Conservation (phyloP, 2,113 vertebrate species). For the Notarius lentiginosus region DNA sequence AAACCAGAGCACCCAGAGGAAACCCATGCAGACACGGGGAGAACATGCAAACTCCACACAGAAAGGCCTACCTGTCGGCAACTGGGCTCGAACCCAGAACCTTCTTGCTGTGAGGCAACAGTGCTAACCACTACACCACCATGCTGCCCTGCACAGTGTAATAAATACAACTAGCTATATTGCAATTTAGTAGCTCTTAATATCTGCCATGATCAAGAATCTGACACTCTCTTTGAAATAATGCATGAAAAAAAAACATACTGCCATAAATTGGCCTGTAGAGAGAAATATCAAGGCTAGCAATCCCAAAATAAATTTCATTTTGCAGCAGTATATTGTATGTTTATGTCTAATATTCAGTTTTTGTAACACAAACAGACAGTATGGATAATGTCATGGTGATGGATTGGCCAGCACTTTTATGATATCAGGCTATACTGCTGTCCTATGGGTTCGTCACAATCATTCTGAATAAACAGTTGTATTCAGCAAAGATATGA, state of each 20-base stretch:
- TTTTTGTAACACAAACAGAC: not conserved
- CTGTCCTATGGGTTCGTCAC: not conserved
- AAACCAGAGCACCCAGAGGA: no score
- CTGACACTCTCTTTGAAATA: not conserved
- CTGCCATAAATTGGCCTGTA: not conserved
- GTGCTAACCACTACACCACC: no score
- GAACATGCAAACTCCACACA: no score
- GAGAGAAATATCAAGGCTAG: not conserved
- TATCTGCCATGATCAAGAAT: not conserved
- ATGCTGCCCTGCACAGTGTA: not conserved
- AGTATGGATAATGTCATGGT: not conserved
- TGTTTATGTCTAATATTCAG: not conserved
- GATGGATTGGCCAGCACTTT: slow-evolving; percentile 16
- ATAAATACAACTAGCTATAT: not conserved
- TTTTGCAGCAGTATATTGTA: not conserved
- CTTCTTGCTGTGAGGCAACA: no score
- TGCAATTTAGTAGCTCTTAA: not conserved
- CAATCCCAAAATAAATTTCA: not conserved
- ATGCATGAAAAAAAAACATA: not conserved
- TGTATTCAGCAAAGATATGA: slow-evolving; percentile 7
- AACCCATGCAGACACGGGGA: no score
- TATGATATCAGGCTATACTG: not conserved
- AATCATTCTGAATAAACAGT: slow-evolving; percentile 20
- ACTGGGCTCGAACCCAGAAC: no score
- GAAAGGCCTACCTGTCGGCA: no score